A percentile compares a stretch with the other conserved stretches of the same genome.
Conservation (phyloP, 2,113 vertebrate species). For the Microcebus jonahi region DNA sequence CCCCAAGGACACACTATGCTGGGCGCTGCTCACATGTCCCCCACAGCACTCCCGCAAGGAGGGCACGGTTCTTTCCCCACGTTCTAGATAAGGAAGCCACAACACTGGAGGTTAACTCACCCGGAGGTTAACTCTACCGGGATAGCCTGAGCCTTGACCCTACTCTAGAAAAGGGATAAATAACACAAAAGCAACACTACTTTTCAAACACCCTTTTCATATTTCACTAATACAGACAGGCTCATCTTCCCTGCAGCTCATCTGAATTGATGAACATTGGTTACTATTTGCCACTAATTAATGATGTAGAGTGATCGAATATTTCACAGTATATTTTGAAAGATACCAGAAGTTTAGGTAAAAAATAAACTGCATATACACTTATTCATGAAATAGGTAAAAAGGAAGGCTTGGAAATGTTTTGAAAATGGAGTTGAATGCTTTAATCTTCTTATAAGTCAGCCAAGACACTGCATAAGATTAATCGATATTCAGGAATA, state of each 20-base stretch:
- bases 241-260: neutral
- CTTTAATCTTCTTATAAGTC: constrained; percentile 56
- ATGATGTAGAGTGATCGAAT: neutral
- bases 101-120: neutral
- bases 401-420: constrained; percentile 17
- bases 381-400: constrained; percentile 22
- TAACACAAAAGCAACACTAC: neutral
- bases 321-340: neutral
- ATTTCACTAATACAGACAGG: neutral
- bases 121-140: neutral
- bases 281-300: neutral
- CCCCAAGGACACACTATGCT: too few species aligned
- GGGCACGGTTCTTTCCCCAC: neutral
- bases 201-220: neutral
- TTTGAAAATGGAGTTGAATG: constrained; percentile 26
- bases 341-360: neutral
- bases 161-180: neutral
- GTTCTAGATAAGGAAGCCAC: neutral
- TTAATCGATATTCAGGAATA: constrained; percentile 27
- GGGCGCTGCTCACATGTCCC: neutral
- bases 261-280: neutral
- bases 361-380: neutral
- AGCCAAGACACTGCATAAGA: constrained; percentile 3
- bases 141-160: neutral
- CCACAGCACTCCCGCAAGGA: neutral